phyloP scores from a whole-genome alignment of 1,140 invertebrate genomes.

The Penaeus chinensis region DNA sequence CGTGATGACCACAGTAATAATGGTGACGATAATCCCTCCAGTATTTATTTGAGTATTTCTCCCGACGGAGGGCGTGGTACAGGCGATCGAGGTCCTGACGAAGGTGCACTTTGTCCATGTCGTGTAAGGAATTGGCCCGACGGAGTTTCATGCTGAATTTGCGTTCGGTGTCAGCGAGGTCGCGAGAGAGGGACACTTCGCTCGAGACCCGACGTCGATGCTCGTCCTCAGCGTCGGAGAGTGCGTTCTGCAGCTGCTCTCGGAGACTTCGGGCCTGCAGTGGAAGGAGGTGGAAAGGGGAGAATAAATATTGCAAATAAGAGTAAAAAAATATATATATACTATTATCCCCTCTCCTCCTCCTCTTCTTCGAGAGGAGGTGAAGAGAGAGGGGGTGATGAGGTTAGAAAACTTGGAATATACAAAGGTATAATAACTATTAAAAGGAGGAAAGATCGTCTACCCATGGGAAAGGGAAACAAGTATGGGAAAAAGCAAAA shows the following conservation, averaged over 20 bases:
- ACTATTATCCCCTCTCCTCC: neutral
- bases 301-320: neutral
- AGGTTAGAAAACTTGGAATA: neutral
- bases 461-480: neutral
- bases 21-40: slow-evolving; percentile 30
- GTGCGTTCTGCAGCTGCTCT: slow-evolving; percentile 41
- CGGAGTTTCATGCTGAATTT: slow-evolving; percentile 31
- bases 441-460: neutral
- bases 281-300: neutral
- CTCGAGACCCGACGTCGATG: slow-evolving; percentile 40
- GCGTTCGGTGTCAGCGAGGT: slow-evolving; percentile 34
- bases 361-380: too few relatives aligned
- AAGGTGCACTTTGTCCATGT: slow-evolving; percentile 49
- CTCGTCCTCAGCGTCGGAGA: slow-evolving; percentile 50
- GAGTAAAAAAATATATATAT: slow-evolving; percentile 5
- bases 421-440: neutral
- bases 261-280: slow-evolving; percentile 23
- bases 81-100: slow-evolving; percentile 49
- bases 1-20: slow-evolving; percentile 31
- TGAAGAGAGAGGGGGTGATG: neutral
- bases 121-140: slow-evolving; percentile 51
- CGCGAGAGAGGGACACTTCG: slow-evolving; percentile 39
- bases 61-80: slow-evolving; percentile 41
- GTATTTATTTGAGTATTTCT: slow-evolving; percentile 41
- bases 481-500: neutral